Evolutionary conservation across 92 coral and sea anemone genomes (phyloP).

Genomic region (Pocillopora meandrina): DNA sequence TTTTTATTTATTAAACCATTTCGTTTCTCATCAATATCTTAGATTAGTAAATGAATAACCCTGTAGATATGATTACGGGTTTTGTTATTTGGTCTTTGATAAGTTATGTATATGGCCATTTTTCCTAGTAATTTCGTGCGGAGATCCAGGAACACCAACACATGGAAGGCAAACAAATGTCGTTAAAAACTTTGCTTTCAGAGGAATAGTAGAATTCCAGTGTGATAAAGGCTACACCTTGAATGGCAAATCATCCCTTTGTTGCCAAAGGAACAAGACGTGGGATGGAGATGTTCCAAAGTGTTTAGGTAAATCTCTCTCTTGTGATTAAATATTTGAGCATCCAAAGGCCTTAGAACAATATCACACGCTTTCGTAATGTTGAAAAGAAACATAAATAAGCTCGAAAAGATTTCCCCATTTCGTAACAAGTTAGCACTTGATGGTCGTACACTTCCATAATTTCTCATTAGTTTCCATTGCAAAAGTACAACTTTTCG

Average conservation of each 20-base stretch:
- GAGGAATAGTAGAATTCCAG: background rate
- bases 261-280: conserved; percentile 12
- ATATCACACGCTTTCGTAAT: background rate
- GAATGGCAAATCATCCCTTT: background rate
- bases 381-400: no score
- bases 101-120: background rate
- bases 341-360: background rate
- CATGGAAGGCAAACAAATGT: conserved; percentile 6
- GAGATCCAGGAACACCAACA: conserved; percentile 18
- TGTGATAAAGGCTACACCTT: conserved; percentile 11
- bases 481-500: no score
- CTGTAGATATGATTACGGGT: no score
- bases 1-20: no score
- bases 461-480: no score
- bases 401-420: background rate
- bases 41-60: no score
- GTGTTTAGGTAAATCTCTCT: conserved; percentile 13
- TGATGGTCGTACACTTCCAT: background rate
- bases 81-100: background rate
- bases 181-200: background rate
- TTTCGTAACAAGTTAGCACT: background rate
- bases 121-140: conserved; percentile 1
- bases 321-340: background rate
- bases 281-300: background rate
- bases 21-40: no score